Percentiles rank a stretch among this genome's conserved stretches.
Conservation (phyloP, 2,113 vertebrate genomes). For the Rhipidura dahli region DNA sequence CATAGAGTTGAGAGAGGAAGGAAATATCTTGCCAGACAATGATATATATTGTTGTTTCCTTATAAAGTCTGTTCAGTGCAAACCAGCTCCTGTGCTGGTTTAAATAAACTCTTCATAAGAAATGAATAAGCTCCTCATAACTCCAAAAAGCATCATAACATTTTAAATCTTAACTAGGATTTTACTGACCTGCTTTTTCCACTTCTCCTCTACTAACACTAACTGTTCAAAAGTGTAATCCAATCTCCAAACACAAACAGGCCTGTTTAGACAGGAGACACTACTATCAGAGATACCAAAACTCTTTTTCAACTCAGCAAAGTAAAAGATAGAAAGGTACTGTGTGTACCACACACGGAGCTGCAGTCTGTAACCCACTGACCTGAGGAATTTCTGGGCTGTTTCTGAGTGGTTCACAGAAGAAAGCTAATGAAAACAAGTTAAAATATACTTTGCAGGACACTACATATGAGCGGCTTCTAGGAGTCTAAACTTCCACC, state of each 20-base stretch:
- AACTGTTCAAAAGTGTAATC: neutral
- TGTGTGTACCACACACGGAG: neutral
- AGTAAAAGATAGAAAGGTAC: neutral
- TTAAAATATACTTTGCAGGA: neutral
- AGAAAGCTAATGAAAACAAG: neutral
- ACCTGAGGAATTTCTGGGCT: neutral
- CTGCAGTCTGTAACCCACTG: neutral
- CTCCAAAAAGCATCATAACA: neutral
- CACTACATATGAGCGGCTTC: neutral
- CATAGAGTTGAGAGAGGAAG: neutral
- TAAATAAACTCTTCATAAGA: neutral
- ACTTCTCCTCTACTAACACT: neutral
- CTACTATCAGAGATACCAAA: neutral
- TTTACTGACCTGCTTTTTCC: conserved; percentile 3
- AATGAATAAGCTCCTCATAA: neutral
- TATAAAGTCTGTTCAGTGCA: neutral
- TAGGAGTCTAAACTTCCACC: neutral
- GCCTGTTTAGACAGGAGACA: neutral
- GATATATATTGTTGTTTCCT: neutral
- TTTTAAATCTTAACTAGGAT: neutral
- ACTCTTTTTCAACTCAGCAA: neutral
- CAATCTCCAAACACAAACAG: neutral
- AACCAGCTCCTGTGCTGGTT: neutral
- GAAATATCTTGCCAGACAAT: neutral
- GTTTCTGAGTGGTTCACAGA: neutral